These are phyloP conservation scores for Perizoma flavofasciatum DNA, from an alignment of 2,888 invertebrate genomes.

Conservation along the genomic window DNA sequence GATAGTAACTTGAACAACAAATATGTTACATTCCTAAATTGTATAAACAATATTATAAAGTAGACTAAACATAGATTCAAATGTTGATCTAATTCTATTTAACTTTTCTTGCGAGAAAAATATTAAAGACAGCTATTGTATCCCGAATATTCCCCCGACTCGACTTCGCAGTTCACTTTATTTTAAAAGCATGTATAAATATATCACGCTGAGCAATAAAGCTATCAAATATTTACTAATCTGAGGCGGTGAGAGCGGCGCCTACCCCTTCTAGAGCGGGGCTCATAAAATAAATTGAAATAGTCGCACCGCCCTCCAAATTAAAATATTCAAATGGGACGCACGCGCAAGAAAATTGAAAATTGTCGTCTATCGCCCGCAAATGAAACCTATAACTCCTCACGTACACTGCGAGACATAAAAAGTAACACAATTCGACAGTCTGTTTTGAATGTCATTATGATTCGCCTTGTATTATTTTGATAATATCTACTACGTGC, in stretches of 20 bases:
- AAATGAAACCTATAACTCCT: slow-evolving; percentile 84
- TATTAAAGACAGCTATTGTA: slow-evolving; percentile 23
- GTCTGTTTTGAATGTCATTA: slow-evolving; percentile 40
- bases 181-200: slow-evolving; percentile 74
- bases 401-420: slow-evolving; percentile 66
- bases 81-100: too few species aligned
- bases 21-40: too few species aligned
- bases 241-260: slow-evolving; percentile 76
- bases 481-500: slow-evolving; percentile 32
- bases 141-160: slow-evolving; percentile 26
- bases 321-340: slow-evolving; percentile 85
- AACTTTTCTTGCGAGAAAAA: not conserved
- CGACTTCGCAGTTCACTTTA: slow-evolving; percentile 47
- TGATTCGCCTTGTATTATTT: slow-evolving; percentile 33
- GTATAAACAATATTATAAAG: too few species aligned
- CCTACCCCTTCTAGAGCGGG: slow-evolving; percentile 77
- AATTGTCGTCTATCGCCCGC: slow-evolving; percentile 84
- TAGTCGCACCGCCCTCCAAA: slow-evolving; percentile 84
- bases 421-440: slow-evolving; percentile 45
- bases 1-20: too few species aligned
- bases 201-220: slow-evolving; percentile 80
- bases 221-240: slow-evolving; percentile 84
- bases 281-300: slow-evolving; percentile 85
- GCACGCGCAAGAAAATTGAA: slow-evolving; percentile 85
- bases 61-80: too few species aligned